These are phyloP conservation scores for Nebria brevicollis DNA, from an alignment of 2,888 invertebrate genomes.

Conservation along the genomic window DNA sequence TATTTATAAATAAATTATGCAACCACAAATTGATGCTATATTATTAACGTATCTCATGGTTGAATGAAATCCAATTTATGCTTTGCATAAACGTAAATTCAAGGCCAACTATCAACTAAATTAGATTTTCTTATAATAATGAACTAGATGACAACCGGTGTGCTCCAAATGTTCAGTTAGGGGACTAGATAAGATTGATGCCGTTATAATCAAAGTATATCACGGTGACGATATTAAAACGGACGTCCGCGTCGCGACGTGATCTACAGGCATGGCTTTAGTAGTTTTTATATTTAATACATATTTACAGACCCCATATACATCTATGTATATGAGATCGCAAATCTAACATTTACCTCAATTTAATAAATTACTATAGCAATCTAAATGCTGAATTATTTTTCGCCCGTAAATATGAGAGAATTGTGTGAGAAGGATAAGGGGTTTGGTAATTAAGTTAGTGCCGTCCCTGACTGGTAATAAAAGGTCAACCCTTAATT, in stretches of 20 bases:
- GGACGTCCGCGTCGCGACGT: constrained; percentile 8
- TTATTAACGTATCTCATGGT: not conserved
- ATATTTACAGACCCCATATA: not conserved
- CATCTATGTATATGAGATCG: too few species aligned
- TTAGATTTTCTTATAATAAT: not conserved
- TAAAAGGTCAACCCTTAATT: not conserved
- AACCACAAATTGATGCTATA: not conserved
- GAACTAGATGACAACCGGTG: not conserved
- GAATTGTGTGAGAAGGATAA: too few species aligned
- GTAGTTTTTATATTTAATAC: not conserved
- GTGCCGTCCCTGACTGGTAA: not conserved
- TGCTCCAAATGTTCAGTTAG: not conserved
- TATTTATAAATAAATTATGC: not conserved
- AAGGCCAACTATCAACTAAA: not conserved
- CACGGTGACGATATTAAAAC: not conserved
- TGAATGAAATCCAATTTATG: not conserved
- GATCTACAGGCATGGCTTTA: not conserved
- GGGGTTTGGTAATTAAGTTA: not conserved
- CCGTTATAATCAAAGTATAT: constrained; percentile 15
- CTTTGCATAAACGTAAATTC: not conserved
- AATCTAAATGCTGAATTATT: too few species aligned
- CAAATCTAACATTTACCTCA: too few species aligned
- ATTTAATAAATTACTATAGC: too few species aligned
- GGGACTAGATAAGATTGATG: constrained; percentile 7
- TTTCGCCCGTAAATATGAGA: too few species aligned